Evolutionary conservation across 2,797 vertebrate genomes (phyloP), one percentile per base, ranked within the genome.

Genomic region (Sebastes taczanowskii): DNA sequence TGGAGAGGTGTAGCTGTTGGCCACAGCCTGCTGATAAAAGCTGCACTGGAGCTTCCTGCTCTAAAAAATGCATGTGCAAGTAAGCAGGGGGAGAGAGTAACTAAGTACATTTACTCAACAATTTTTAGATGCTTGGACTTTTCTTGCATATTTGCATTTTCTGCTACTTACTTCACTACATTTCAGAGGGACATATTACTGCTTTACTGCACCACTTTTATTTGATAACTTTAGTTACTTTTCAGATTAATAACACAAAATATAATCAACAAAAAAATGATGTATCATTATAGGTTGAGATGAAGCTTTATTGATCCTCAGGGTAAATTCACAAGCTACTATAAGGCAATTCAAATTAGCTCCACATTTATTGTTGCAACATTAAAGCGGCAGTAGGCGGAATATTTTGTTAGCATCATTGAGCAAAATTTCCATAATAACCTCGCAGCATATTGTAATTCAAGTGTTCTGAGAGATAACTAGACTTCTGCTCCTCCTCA

Each of bases 1-100:
- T 9, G 27, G 29, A 71, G 56, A 74, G 20, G 14, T 63, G 11
- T 10, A 53, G 32, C 58, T 60, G 77, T n/a, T 80, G 38, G 70
- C 70, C 22, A 64, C 42, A 78, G 59, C 38, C 27, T 42, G 7
- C 46, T 65, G 67, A 71, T 69, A 74, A 77, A 72, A 52, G 14
- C 52, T 22, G n/a, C 25, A 18, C n/a, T 22, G 35, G 2, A 16
- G 14, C 7, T 74, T 49, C 71, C 6, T 1, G 13, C 11, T 11
- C 4, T 29, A 62, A 1, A 65, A 52, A 13, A 23, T 6, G 11
- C 0, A 67, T 29, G 25, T 67, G n/a, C 18, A 52, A 20, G 38
- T 14, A 5, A 18, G 27, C 11, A 49, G 38, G 32, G 49, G 20
- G n/a, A 7, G n/a, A 11, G 25, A 27, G 5, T 49, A 49, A 49